phyloP scores from a whole-genome alignment of 1,140 invertebrate species.

The Solenopsis invicta region DNA sequence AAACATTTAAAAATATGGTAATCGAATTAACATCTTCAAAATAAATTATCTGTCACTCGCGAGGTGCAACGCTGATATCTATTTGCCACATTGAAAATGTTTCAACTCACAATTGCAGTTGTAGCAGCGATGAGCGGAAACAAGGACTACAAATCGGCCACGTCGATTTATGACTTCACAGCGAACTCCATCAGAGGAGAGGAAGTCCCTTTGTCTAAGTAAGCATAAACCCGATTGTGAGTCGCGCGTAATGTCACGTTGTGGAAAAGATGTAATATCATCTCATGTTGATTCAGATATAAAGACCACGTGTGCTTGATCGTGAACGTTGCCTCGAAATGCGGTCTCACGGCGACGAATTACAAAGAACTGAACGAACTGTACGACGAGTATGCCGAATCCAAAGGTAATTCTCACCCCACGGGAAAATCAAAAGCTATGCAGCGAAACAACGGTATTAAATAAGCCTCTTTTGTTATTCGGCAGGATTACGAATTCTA shows the following conservation, averaged over 20 bases:
- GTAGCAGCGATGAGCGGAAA: slow-evolving; percentile 83
- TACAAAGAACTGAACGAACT: slow-evolving; percentile 93
- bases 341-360: slow-evolving; percentile 94
- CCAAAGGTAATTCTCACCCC: slow-evolving; percentile 83
- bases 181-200: slow-evolving; percentile 92
- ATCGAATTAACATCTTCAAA: slow-evolving; percentile 26
- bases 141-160: slow-evolving; percentile 89
- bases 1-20: not conserved
- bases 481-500: slow-evolving; percentile 90
- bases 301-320: slow-evolving; percentile 92
- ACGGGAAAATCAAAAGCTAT: not conserved
- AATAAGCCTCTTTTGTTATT: not conserved
- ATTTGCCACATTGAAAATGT: not conserved
- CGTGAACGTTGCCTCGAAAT: slow-evolving; percentile 96
- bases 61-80: not conserved
- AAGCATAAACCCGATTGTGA: slow-evolving; percentile 55
- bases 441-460: not conserved
- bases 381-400: slow-evolving; percentile 91
- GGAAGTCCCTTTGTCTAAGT: slow-evolving; percentile 91
- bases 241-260: not conserved
- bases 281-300: slow-evolving; percentile 85
- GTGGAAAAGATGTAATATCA: slow-evolving; percentile 44
- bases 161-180: slow-evolving; percentile 93
- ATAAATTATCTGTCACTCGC: slow-evolving; percentile 3
- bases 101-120: slow-evolving; percentile 59